Conservation (phyloP, 2,888 invertebrate genomes). For the Tromatobia lineatoria region DNA sequence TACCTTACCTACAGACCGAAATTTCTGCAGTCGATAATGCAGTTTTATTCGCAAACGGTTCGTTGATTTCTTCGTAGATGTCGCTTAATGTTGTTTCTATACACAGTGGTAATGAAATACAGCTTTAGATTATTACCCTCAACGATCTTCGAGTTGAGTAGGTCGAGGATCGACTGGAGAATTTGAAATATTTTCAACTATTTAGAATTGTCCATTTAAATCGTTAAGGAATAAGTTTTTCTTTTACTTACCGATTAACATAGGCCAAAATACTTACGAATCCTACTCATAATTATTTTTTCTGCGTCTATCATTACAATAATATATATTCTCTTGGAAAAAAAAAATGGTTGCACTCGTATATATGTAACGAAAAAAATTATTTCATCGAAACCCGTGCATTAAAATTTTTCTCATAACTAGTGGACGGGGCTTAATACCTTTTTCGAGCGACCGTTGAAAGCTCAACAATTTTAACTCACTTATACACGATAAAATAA, state of each 20-base stretch:
- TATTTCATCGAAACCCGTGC: not conserved
- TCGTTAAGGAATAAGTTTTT: not conserved
- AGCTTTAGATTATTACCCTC: not conserved
- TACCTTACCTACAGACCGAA: not conserved
- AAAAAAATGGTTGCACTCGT: not conserved
- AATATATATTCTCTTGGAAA: not conserved
- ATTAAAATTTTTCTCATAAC: not conserved
- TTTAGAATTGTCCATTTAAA: not conserved
- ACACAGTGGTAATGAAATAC: not conserved
- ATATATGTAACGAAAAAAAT: not conserved
- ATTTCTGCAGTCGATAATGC: not conserved
- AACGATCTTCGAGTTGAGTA: not conserved
- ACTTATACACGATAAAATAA: not conserved
- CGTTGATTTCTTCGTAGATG: not conserved
- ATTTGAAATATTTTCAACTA: not conserved
- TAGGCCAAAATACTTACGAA: not conserved
- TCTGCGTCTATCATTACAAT: not conserved
- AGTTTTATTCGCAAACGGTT: not conserved
- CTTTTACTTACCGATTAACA: not conserved
- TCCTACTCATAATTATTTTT: not conserved
- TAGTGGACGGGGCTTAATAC: not conserved
- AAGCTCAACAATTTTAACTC: not conserved
- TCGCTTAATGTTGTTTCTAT: not conserved
- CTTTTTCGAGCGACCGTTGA: not conserved
- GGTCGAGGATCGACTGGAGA: not conserved